Evolutionary conservation across 1,140 invertebrate species (phyloP).

Genomic region (Zaprionus africanus): DNA sequence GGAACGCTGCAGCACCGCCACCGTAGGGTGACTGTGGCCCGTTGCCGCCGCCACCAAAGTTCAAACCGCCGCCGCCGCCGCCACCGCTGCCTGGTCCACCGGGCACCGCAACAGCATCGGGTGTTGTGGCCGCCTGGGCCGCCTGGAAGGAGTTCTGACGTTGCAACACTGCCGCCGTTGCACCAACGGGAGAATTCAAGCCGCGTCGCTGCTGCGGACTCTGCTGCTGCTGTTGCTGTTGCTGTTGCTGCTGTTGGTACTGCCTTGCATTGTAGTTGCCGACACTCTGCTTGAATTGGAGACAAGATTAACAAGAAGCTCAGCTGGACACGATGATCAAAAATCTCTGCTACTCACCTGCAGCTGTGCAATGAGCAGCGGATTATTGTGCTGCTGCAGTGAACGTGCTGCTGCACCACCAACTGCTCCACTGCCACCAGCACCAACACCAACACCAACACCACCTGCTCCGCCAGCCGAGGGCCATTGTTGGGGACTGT

Average conservation of each 20-base stretch:
- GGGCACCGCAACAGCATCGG: conserved; percentile 72
- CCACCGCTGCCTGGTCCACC: conserved; percentile 12
- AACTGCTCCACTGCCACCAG: conserved; percentile 31
- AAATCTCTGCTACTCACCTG: conserved; percentile 85
- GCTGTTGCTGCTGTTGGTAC: conserved; percentile 71
- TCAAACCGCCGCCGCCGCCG: not conserved
- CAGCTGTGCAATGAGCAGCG: conserved; percentile 92
- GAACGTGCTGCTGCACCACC: conserved; percentile 59
- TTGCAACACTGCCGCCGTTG: conserved; percentile 54
- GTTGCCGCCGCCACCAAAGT: conserved; percentile 57
- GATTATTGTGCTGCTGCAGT: conserved; percentile 90
- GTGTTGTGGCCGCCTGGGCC: conserved; percentile 62
- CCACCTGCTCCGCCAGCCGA: conserved; percentile 20
- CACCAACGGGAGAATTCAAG: conserved; percentile 85
- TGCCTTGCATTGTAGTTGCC: conserved; percentile 77
- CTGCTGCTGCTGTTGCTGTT: conserved; percentile 65
- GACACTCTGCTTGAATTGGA: conserved; percentile 56
- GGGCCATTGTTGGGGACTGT: conserved; percentile 67
- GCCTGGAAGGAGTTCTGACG: conserved; percentile 81
- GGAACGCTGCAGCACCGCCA: conserved; percentile 51
- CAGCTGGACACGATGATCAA: not conserved
- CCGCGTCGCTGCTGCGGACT: conserved; percentile 83
- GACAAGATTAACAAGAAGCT: conserved; percentile 40
- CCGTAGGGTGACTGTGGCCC: conserved; percentile 85
- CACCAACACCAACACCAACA: conserved; percentile 25